Evolutionary conservation across 2,113 vertebrate genomes (phyloP).

Genomic region (Protomyctophum bolini): DNA sequence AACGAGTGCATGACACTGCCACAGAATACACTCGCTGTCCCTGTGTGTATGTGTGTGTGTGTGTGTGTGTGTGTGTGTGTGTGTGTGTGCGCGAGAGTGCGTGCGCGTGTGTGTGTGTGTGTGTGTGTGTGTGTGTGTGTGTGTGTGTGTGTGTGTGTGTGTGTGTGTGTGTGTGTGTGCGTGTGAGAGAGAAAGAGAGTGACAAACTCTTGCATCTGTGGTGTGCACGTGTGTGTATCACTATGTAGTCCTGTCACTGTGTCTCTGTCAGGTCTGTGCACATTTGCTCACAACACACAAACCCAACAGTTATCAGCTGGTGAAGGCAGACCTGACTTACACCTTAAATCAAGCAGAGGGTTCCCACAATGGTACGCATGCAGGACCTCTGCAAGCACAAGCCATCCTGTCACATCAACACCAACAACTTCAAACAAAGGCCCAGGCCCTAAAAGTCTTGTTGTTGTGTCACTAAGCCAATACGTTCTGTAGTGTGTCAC

Average conservation of each 20-base stretch:
- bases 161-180: neutral
- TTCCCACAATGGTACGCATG: conserved; percentile 31
- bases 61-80: neutral
- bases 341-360: conserved; percentile 23
- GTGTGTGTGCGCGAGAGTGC: neutral
- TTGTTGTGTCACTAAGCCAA: neutral
- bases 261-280: neutral
- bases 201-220: neutral
- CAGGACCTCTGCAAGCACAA: conserved; percentile 18
- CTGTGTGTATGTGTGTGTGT: neutral
- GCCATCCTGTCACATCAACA: conserved; percentile 14
- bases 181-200: too few species aligned
- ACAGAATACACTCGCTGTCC: too few species aligned
- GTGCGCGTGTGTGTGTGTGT: neutral
- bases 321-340: conserved; percentile 11
- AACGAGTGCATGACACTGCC: too few species aligned
- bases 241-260: too few species aligned
- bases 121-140: neutral
- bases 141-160: neutral
- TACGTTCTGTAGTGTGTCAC: neutral
- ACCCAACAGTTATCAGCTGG: conserved; percentile 19
- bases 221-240: neutral
- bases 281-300: conserved; percentile 5
- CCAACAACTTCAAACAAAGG: conserved; percentile 1
- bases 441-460: neutral